These are phyloP conservation scores for Synodontis membranacea DNA, from an alignment of 2,113 vertebrate species.

Conservation along the genomic window DNA sequence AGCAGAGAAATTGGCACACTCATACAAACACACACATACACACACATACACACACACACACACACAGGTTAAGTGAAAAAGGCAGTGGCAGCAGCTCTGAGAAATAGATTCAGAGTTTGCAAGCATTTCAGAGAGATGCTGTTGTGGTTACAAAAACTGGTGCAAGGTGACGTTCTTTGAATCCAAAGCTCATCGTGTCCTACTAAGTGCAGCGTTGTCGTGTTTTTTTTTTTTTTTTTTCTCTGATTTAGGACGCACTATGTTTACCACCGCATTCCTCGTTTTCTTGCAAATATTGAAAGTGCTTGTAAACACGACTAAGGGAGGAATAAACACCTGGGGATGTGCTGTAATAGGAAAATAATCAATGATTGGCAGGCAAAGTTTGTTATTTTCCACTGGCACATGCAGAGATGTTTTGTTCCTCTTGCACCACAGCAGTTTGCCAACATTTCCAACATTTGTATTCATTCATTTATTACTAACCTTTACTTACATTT, in stretches of 20 bases:
- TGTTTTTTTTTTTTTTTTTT: neutral
- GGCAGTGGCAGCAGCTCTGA: constrained; percentile 7
- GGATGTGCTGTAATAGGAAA: neutral
- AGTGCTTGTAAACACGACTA: neutral
- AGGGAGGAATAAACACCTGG: constrained; percentile 3
- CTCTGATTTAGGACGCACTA: too few species aligned
- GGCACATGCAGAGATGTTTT: neutral
- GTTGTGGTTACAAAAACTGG: constrained; percentile 50
- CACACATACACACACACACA: neutral
- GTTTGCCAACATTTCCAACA: neutral
- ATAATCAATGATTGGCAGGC: neutral
- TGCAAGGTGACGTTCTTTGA: constrained; percentile 27
- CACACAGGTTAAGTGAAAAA: neutral
- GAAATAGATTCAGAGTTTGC: constrained; percentile 20
- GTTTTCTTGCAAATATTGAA: constrained; percentile 3
- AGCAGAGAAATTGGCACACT: constrained; percentile 12
- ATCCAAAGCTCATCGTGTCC: constrained; percentile 14
- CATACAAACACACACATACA: constrained; percentile 9
- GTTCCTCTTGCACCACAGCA: neutral
- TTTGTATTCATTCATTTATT: neutral
- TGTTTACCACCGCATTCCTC: neutral
- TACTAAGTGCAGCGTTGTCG: constrained; percentile 25
- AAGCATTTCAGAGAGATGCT: constrained; percentile 30
- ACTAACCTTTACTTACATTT: neutral
- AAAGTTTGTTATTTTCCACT: neutral